phyloP scores from a whole-genome alignment of 2,797 vertebrate genomes.

The Danio tinwini region DNA sequence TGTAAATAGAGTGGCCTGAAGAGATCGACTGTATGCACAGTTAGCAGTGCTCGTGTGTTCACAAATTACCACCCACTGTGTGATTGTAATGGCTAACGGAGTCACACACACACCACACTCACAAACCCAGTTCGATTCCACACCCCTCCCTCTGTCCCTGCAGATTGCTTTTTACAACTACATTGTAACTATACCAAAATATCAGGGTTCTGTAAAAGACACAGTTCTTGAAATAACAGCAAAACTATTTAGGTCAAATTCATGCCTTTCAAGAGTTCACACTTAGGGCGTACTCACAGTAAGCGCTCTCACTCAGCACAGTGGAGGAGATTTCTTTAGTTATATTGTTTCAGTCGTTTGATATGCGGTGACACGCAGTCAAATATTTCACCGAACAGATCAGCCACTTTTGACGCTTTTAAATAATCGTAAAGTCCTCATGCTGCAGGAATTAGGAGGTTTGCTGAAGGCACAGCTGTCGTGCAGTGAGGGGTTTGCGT shows the following conservation, averaged over 20 bases:
- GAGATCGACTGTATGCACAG: slow-evolving; percentile 1
- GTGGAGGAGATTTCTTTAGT: too few species aligned
- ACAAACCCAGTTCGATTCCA: not conserved
- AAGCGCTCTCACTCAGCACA: too few species aligned
- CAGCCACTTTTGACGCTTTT: too few species aligned
- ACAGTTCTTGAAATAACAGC: not conserved
- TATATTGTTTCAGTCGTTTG: too few species aligned
- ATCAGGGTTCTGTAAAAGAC: not conserved
- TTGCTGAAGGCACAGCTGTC: too few species aligned
- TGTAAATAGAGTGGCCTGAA: not conserved
- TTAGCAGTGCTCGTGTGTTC: slow-evolving; percentile 24
- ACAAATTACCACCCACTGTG: not conserved
- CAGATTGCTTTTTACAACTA: slow-evolving; percentile 1
- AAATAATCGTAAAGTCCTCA: too few species aligned
- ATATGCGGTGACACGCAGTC: too few species aligned
- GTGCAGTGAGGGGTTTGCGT: too few species aligned
- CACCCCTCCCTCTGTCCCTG: not conserved
- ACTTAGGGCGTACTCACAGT: too few species aligned
- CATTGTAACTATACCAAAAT: not conserved
- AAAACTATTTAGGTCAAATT: not conserved
- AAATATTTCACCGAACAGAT: too few species aligned
- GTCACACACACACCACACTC: not conserved
- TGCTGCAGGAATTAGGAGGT: too few species aligned
- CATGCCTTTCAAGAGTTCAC: not conserved
- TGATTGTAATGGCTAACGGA: slow-evolving; percentile 6